phyloP scores from a whole-genome alignment of 2,888 invertebrate species.

The Strigamia crassipes region DNA sequence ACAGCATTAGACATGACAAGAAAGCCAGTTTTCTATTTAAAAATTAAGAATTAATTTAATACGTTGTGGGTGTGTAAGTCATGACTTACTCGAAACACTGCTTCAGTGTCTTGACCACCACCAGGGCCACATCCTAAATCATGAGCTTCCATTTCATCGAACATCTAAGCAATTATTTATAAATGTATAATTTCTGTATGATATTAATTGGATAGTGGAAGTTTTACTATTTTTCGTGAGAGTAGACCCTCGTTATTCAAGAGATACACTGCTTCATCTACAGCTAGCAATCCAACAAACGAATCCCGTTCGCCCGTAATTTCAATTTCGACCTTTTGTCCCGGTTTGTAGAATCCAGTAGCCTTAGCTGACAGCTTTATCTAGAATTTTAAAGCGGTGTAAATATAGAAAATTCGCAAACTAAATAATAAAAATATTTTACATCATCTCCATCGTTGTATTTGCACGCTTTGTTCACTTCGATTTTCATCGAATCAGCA shows the following conservation, averaged over 20 bases:
- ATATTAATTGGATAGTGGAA: background rate
- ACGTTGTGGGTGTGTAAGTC: background rate
- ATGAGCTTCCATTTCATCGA: slow-evolving; percentile 19
- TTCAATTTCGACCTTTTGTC: background rate
- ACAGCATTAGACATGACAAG: background rate
- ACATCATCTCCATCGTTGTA: slow-evolving; percentile 34
- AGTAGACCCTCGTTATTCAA: slow-evolving; percentile 1
- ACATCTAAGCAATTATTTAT: slow-evolving; percentile 24
- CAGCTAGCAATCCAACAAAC: slow-evolving; percentile 33
- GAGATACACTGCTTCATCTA: slow-evolving; percentile 44
- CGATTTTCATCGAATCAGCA: slow-evolving; percentile 44
- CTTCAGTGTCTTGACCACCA: slow-evolving; percentile 25
- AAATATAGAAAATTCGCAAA: too few species aligned
- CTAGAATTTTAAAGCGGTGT: background rate
- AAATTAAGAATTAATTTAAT: background rate
- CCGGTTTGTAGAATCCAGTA: slow-evolving; percentile 2
- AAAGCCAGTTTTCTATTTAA: background rate
- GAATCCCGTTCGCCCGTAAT: slow-evolving; percentile 5
- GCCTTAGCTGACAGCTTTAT: background rate
- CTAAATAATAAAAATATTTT: background rate
- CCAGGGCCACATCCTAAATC: slow-evolving; percentile 42
- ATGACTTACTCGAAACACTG: slow-evolving; percentile 29
- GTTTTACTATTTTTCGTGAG: background rate
- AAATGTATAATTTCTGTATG: background rate
- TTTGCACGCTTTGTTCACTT: slow-evolving; percentile 27